A percentile compares a stretch with the other conserved stretches of the same genome.
Conservation (phyloP, 2,888 invertebrate species). For the Adineta ricciae region DNA sequence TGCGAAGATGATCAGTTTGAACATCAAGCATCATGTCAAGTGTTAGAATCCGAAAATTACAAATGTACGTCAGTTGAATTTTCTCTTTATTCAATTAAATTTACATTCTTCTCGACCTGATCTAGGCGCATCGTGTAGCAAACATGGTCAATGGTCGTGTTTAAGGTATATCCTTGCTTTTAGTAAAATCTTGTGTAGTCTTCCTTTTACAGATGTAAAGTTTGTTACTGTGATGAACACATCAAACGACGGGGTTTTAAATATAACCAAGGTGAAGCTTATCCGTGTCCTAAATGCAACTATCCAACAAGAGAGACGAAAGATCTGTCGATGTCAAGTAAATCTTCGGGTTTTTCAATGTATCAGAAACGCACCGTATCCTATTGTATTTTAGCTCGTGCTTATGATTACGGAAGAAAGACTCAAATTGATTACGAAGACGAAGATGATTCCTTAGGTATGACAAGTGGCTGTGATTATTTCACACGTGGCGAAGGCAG, state of each 20-base stretch:
- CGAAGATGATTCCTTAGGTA: not conserved
- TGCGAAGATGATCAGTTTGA: slow-evolving; percentile 94
- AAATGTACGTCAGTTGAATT: slow-evolving; percentile 61
- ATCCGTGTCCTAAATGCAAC: slow-evolving; percentile 86
- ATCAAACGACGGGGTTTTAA: slow-evolving; percentile 80
- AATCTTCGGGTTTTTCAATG: not conserved
- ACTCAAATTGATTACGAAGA: not conserved
- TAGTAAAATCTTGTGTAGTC: not conserved
- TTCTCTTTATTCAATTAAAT: not conserved
- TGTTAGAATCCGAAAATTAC: slow-evolving; percentile 81
- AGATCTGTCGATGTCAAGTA: slow-evolving; percentile 60
- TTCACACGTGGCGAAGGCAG: slow-evolving; percentile 9
- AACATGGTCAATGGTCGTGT: slow-evolving; percentile 84
- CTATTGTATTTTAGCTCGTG: not conserved
- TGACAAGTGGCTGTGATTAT: not conserved
- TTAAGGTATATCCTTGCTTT: slow-evolving; percentile 54
- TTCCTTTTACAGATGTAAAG: slow-evolving; percentile 43
- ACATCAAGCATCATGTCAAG: slow-evolving; percentile 84
- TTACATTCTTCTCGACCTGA: slow-evolving; percentile 26
- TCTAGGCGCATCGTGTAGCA: slow-evolving; percentile 76
- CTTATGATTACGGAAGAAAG: slow-evolving; percentile 17
- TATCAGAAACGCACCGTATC: not conserved
- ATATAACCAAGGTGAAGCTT: slow-evolving; percentile 68
- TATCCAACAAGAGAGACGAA: slow-evolving; percentile 83
- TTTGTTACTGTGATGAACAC: slow-evolving; percentile 91